Evolutionary conservation across 1,140 invertebrate species (phyloP).

Genomic region (Neuroterus valhalla): DNA sequence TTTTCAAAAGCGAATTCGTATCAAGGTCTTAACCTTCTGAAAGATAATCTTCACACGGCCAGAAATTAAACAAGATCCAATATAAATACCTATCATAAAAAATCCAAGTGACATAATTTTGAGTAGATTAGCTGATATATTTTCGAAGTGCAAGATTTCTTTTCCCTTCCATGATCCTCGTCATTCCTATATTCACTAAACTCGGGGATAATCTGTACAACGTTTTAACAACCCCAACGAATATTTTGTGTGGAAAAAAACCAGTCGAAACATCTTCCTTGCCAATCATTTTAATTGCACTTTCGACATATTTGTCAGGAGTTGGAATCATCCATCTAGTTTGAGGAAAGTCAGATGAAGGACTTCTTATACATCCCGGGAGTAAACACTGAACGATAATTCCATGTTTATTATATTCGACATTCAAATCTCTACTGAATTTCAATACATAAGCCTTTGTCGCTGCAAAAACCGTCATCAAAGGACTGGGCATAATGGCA

Average conservation of each 20-base stretch:
- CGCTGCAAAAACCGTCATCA: slow-evolving; percentile 78
- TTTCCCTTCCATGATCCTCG: slow-evolving; percentile 60
- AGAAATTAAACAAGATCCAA: too few relatives aligned
- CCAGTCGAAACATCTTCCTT: slow-evolving; percentile 77
- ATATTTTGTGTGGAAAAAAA: slow-evolving; percentile 74
- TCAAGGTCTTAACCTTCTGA: too few relatives aligned
- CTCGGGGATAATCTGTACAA: slow-evolving; percentile 52
- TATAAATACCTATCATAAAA: too few relatives aligned
- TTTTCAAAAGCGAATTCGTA: too few relatives aligned
- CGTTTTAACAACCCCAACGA: slow-evolving; percentile 63
- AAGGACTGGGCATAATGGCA: slow-evolving; percentile 75
- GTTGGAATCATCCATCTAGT: slow-evolving; percentile 77
- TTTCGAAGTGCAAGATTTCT: slow-evolving; percentile 54
- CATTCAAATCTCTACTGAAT: slow-evolving; percentile 77
- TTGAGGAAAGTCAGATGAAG: slow-evolving; percentile 77
- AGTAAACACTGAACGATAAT: slow-evolving; percentile 79
- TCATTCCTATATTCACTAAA: slow-evolving; percentile 52
- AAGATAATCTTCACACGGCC: too few relatives aligned
- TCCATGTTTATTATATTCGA: slow-evolving; percentile 78
- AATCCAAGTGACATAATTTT: background rate
- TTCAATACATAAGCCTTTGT: slow-evolving; percentile 78
- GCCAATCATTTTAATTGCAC: slow-evolving; percentile 78
- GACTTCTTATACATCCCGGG: slow-evolving; percentile 81
- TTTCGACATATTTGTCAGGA: slow-evolving; percentile 77
- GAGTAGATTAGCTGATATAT: slow-evolving; percentile 54